Evolutionary conservation across 2,797 vertebrate genomes (phyloP).

Genomic region (Gymnodraco acuticeps): DNA sequence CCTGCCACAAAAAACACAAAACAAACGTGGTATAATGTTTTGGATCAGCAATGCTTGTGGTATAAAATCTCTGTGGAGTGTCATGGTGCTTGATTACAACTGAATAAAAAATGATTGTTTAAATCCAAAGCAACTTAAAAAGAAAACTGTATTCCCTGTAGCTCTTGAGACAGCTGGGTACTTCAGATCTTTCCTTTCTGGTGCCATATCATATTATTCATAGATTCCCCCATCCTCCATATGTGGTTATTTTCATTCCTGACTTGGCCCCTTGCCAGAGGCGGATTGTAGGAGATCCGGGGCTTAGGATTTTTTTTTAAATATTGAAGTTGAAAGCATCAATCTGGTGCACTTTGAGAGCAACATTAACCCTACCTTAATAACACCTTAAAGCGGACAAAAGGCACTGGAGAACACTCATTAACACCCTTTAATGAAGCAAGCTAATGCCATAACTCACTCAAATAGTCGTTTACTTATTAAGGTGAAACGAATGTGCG

Average conservation of each 20-base stretch:
- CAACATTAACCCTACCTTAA: too few relatives aligned
- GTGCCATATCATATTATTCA: slow-evolving; percentile 68
- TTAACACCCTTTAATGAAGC: too few relatives aligned
- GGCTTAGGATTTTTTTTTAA: too few relatives aligned
- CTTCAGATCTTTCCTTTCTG: slow-evolving; percentile 65
- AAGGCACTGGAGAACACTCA: too few relatives aligned
- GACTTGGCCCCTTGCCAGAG: slow-evolving; percentile 39
- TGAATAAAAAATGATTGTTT: slow-evolving; percentile 38
- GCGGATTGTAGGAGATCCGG: too few relatives aligned
- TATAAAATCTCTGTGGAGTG: slow-evolving; percentile 10
- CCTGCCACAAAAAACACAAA: slow-evolving; percentile 17
- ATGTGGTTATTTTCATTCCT: slow-evolving; percentile 41
- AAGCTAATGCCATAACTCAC: too few relatives aligned
- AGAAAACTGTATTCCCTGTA: slow-evolving; percentile 22
- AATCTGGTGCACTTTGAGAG: too few relatives aligned
- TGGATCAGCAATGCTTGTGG: slow-evolving; percentile 5
- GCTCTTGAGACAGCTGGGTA: slow-evolving; percentile 55
- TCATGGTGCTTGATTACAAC: slow-evolving; percentile 32
- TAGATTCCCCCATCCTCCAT: slow-evolving; percentile 35
- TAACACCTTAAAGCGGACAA: too few relatives aligned
- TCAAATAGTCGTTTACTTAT: too few relatives aligned
- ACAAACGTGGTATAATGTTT: not conserved
- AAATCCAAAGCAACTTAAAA: slow-evolving; percentile 8
- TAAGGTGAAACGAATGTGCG: too few relatives aligned
- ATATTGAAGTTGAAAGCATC: too few relatives aligned